Evolutionary conservation across 2,888 invertebrate species (phyloP).

Genomic region (Dione vanillae): DNA sequence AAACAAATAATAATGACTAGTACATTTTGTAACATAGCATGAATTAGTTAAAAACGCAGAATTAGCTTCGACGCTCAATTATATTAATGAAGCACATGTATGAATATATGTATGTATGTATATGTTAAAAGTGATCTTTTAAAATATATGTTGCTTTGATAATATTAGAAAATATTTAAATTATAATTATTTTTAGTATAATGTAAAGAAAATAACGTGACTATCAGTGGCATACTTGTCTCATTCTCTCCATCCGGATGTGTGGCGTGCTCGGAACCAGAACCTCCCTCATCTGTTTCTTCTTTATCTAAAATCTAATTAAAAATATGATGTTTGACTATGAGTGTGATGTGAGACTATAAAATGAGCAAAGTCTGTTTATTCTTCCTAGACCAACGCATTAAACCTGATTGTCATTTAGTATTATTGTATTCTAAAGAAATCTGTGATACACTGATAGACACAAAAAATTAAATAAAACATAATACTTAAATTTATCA

Average conservation of each 20-base stretch:
- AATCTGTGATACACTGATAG: no score
- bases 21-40: not conserved
- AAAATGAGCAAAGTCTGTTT: not conserved
- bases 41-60: not conserved
- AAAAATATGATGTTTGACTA: conserved; percentile 32
- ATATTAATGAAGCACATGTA: not conserved
- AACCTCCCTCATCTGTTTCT: conserved; percentile 77
- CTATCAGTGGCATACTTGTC: conserved; percentile 58
- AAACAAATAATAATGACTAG: conserved; percentile 2
- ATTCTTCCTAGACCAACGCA: no score
- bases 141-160: not conserved
- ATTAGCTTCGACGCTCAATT: not conserved
- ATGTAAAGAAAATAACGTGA: not conserved
- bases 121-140: not conserved
- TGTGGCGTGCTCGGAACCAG: conserved; percentile 72
- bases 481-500: no score
- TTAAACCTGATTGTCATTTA: no score
- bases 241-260: conserved; percentile 79
- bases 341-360: not conserved
- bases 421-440: no score
- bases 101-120: not conserved
- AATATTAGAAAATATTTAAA: not conserved
- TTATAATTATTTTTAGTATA: not conserved
- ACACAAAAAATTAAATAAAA: no score
- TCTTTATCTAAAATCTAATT: conserved; percentile 80